Base-by-base conservation (phyloP, 2,888 invertebrate genomes). In the Oxycera nigricornis region DNA sequence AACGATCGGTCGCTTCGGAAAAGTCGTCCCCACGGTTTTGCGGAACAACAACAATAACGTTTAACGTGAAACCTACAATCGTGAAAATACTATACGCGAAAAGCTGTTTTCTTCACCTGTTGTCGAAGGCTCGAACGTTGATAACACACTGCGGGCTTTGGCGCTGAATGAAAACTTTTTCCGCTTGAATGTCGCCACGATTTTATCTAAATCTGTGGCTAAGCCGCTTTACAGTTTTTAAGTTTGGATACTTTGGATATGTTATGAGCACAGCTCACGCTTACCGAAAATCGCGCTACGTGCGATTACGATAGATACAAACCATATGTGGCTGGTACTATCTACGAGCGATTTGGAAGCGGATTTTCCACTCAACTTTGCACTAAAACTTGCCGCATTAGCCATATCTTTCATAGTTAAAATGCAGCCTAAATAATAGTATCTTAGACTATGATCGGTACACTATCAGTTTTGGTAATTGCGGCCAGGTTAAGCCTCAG, bases 81-180 rank as follows among this genome's bases (percentile, higher is more conserved):
- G 3, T 7, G 17, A 11, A 14, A 46, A 3, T 46, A 46, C 14
- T 46, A 11, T 14, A 7, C 20, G 52, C 17, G 17, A 55, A 55
- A 55, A 55, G 20, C 52, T 55, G 52, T 55, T 55, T 55, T 55
- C 22, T 3, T 20, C 52, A 55, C 52, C 17, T 55, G 52, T n/a
- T 55, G 52, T 22, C 22, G 52, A 6, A 20, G 22, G 20, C 52
- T 17, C 52, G 52, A 55, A 55, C 17, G 52, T 55, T 17, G 20
- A 55, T 20, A 2, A 9, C 52, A 55, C 9, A 55, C 52, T 55
- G 52, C 24, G 52, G 3, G 11, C 3, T 3, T 11, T 11, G 46
- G 17, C 4, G 52, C 52, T 55, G 24, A 24, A 22, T 7, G 52
- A 24, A 17, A 24, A 55, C 22, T 55, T 55, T 55, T 55, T 20